Evolutionary conservation across 2,888 invertebrate genomes (phyloP), one percentile per base, ranked within the genome.

Genomic region (Apeira syringaria): DNA sequence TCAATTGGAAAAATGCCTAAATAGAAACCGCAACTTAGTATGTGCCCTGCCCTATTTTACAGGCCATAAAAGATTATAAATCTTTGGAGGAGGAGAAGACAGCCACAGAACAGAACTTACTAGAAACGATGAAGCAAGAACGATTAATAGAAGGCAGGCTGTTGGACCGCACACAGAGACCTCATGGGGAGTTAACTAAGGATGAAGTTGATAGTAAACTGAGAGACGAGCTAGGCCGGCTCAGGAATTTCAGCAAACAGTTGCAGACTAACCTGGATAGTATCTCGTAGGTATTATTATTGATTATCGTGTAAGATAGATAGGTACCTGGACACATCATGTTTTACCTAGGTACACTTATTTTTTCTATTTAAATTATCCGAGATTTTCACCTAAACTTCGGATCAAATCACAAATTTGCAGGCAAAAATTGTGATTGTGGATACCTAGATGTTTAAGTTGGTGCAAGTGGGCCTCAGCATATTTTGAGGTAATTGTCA

Each of bases 61-160:
- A 94, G 92, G 91, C 92, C 62, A 72, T 91, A 37, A 89, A 91
- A 55, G 96, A 97, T 78, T 94, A 94, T 83, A 92, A 92, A 43
- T 91, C 92, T 44, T 76, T 95, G 38, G 85, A 91, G 45, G 93
- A 92, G 63, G 96, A 97, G 77, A 91, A 96, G 45, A 71, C 81
- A 17, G 87, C 91, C 8, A 77, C 95, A 22, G 94, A 95, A 68
- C 91, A 92, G 48, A 92, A 94, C 11, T 74, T 95, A n/a, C 58
- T 91, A 31, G 92, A 92, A 25, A 95, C 94, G 61, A 92, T 91
- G 56, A 93, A 94, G 51, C 92, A 93, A 25, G 88, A 94, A 51
- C 94, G 94, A 61, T 78, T 95, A 39, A 93, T 94, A 2, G 93
- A 94, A 73, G 94, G 94, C 0, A 91, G 95, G 53, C 78, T 96